phyloP scores from a whole-genome alignment of 2,888 invertebrate genomes.

The Podabrus alpinus region DNA sequence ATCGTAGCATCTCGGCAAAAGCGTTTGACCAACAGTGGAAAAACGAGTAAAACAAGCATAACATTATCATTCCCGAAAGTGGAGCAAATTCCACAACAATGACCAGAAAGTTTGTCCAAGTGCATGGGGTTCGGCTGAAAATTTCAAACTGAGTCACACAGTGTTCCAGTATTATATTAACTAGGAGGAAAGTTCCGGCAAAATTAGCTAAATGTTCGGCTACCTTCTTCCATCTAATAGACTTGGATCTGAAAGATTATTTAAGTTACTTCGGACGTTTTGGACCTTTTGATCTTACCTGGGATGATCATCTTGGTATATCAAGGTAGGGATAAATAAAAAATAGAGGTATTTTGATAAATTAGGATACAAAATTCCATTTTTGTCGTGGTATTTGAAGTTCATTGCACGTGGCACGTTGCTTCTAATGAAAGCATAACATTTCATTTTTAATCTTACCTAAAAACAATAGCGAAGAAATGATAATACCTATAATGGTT shows the following conservation, averaged over 20 bases:
- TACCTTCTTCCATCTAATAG: slow-evolving; percentile 77
- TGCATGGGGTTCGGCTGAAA: slow-evolving; percentile 58
- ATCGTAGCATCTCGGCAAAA: neutral
- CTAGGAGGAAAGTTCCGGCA: slow-evolving; percentile 75
- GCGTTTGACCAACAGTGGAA: neutral
- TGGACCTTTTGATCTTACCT: neutral
- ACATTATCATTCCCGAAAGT: neutral
- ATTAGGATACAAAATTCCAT: neutral
- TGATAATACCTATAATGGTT: neutral
- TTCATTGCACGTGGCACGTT: neutral
- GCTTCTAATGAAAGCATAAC: neutral
- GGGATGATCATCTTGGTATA: neutral
- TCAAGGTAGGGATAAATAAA: neutral
- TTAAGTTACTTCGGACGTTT: neutral
- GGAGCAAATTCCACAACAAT: slow-evolving; percentile 60
- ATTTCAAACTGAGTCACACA: slow-evolving; percentile 73
- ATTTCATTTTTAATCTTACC: neutral
- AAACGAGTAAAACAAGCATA: neutral
- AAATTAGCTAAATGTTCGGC: slow-evolving; percentile 74
- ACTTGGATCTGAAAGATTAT: slow-evolving; percentile 63
- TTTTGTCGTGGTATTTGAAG: neutral
- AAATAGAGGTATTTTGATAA: neutral
- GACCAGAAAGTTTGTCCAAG: slow-evolving; percentile 51
- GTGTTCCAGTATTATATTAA: slow-evolving; percentile 79
- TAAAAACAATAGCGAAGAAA: neutral